Evolutionary conservation across 1,140 invertebrate species (phyloP).

Genomic region (Drosophila insularis): DNA sequence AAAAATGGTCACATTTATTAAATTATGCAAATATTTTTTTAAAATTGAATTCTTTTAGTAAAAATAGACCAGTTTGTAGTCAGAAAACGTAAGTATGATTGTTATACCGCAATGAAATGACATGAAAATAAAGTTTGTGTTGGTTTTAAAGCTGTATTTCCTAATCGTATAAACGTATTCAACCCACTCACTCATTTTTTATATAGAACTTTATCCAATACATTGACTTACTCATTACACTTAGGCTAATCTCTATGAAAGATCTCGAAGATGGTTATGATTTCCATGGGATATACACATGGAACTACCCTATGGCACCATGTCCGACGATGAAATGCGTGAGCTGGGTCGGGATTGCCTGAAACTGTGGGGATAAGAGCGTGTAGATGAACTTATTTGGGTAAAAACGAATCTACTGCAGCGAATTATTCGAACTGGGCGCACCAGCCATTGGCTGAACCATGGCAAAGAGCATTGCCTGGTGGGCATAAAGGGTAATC

Average conservation of each 20-base stretch:
- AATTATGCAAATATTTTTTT: too few species aligned
- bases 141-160: too few species aligned
- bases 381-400: conserved; percentile 99
- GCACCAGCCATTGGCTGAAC: conserved; percentile 99
- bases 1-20: too few species aligned
- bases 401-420: conserved; percentile 99
- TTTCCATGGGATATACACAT: conserved; percentile 97
- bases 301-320: conserved; percentile 98
- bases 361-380: conserved; percentile 96
- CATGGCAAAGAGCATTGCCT: conserved; percentile 99
- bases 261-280: conserved; percentile 88
- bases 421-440: conserved; percentile 96
- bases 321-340: conserved; percentile 99
- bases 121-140: too few species aligned
- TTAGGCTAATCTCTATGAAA: not conserved
- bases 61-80: too few species aligned
- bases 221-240: not conserved
- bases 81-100: too few species aligned
- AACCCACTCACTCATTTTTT: not conserved
- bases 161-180: not conserved
- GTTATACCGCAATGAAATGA: too few species aligned
- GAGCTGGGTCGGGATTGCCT: conserved; percentile 96
- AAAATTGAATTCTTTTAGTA: too few species aligned
- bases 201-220: not conserved
- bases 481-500: conserved; percentile 98